Conservation (phyloP, 2,888 invertebrate species). For the Aleiodes leptofemur region DNA sequence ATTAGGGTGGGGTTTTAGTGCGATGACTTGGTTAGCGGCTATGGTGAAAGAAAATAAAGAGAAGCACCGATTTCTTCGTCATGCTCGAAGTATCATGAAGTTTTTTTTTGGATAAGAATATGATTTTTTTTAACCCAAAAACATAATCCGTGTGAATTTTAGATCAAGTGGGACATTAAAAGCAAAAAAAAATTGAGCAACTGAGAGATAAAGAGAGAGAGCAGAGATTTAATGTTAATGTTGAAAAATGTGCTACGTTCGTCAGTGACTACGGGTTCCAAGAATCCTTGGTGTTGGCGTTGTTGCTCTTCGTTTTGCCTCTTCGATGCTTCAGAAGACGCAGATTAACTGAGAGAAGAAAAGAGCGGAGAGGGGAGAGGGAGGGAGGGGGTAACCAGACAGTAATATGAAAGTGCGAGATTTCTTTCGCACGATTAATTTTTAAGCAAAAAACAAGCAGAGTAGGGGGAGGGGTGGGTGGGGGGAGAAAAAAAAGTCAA, state of each 20-base stretch:
- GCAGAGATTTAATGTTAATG: constrained; percentile 5
- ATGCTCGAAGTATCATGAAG: background rate
- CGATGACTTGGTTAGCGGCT: constrained; percentile 28
- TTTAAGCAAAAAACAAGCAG: background rate
- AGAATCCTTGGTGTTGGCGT: constrained; percentile 20
- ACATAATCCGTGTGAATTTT: constrained; percentile 1
- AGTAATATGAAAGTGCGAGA: constrained; percentile 47
- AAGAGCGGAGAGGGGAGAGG: too few relatives aligned
- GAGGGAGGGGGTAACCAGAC: constrained; percentile 7
- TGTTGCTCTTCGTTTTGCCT: constrained; percentile 22
- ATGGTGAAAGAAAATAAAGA: background rate
- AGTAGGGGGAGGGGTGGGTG: background rate
- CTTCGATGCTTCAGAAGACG: constrained; percentile 18
- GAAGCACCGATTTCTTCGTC: background rate
- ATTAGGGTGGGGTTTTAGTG: constrained; percentile 19
- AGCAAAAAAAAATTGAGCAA: background rate
- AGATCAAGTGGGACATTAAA: background rate
- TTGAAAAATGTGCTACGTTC: constrained; percentile 22
- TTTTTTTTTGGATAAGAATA: background rate
- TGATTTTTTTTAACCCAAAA: background rate
- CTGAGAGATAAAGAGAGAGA: background rate
- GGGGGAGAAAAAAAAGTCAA: constrained; percentile 16
- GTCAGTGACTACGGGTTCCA: constrained; percentile 23
- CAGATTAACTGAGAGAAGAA: background rate
- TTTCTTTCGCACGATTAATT: constrained; percentile 43